A percentile compares a stretch with the other conserved stretches of the same genome.
Conservation (phyloP, 2,113 vertebrate genomes). For the Phoxinus phoxinus region DNA sequence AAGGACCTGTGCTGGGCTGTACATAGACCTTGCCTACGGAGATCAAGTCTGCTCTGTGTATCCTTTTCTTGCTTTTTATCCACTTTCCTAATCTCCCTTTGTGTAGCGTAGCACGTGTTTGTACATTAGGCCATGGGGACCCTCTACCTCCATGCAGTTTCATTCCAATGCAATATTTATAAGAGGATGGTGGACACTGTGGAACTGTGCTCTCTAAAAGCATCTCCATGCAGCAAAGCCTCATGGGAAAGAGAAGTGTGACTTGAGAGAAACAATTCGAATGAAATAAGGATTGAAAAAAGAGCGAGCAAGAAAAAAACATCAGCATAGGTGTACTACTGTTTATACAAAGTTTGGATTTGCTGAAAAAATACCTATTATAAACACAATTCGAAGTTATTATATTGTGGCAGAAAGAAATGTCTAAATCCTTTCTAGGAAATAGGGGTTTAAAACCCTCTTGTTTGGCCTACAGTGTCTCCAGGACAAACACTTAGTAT, state of each 20-base stretch:
- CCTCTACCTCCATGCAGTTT: slow-evolving; percentile 64
- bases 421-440: background rate
- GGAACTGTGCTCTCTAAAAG: slow-evolving; percentile 66
- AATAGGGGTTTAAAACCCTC: background rate
- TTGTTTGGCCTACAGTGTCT: slow-evolving; percentile 1
- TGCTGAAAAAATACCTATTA: background rate
- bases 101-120: slow-evolving; percentile 53
- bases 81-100: slow-evolving; percentile 32
- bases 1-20: slow-evolving; percentile 54
- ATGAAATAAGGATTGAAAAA: slow-evolving; percentile 28
- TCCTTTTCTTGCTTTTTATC: slow-evolving; percentile 30
- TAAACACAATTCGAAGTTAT: background rate
- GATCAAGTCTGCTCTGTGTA: slow-evolving; percentile 63
- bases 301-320: background rate
- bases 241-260: slow-evolving; percentile 44
- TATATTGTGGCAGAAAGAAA: background rate
- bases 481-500: slow-evolving; percentile 13
- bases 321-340: background rate
- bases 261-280: slow-evolving; percentile 25
- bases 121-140: slow-evolving; percentile 62
- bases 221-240: slow-evolving; percentile 52
- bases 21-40: slow-evolving; percentile 43
- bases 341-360: background rate
- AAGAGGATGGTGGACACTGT: slow-evolving; percentile 44
- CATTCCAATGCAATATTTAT: slow-evolving; percentile 76